Conservation (phyloP, 2,888 invertebrate species). For the Acanthopleura granulata region DNA sequence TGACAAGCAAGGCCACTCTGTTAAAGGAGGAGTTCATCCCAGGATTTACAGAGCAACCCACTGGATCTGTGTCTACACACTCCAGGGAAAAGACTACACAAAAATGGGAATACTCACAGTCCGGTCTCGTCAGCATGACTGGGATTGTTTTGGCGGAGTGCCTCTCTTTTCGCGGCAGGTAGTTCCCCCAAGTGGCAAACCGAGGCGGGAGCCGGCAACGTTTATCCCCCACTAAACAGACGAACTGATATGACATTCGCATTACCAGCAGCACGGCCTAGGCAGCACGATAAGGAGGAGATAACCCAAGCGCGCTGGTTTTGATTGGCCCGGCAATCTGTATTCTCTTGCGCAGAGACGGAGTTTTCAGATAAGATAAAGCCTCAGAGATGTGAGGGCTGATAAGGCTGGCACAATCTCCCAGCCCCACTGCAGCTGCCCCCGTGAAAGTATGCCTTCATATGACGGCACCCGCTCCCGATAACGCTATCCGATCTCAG, state of each 20-base stretch:
- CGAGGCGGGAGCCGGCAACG: slow-evolving; percentile 7
- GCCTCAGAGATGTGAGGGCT: not conserved
- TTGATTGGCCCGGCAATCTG: slow-evolving; percentile 5
- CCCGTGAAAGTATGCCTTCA: too few relatives aligned
- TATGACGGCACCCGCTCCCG: not conserved
- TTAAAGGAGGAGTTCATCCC: too few relatives aligned
- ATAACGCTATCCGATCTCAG: not conserved
- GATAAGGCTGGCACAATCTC: too few relatives aligned
- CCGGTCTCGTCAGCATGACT: too few relatives aligned
- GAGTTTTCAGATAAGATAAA: not conserved
- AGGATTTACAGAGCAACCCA: too few relatives aligned
- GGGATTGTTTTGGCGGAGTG: too few relatives aligned
- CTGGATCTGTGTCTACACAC: too few relatives aligned
- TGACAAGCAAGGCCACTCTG: too few relatives aligned
- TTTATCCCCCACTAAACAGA: not conserved
- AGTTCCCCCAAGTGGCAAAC: not conserved
- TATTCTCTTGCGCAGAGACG: not conserved
- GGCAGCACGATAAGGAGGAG: not conserved
- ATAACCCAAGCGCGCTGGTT: not conserved
- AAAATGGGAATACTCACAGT: too few relatives aligned
- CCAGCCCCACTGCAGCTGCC: too few relatives aligned
- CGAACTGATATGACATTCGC: not conserved
- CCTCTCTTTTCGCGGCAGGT: too few relatives aligned
- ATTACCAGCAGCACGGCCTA: not conserved
- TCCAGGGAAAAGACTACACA: too few relatives aligned